Base-by-base conservation (phyloP, 2,888 invertebrate genomes). In the Athripsodes cinereus region DNA sequence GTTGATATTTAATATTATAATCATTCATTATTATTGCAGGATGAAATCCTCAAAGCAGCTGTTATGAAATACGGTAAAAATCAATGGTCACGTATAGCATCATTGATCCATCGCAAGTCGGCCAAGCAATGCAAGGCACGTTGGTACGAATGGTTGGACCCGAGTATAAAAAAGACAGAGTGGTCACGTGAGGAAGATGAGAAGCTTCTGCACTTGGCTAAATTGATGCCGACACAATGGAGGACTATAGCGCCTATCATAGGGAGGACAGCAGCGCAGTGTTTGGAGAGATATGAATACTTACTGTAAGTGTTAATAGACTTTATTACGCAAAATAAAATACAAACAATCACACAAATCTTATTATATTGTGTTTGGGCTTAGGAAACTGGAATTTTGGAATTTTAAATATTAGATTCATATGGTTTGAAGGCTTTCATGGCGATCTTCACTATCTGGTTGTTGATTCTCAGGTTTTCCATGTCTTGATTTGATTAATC, bases 51-150 rank as follows among this genome's bases (percentile, higher is more conserved):
- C 60, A 99, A 99, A 82, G 99, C 99, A 59, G 99, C 99, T 72
- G 99, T 99, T 59, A 99, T 99, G 99, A 99, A 99, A 89, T 99
- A 99, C 90, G 99, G 99, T 66, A 99, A 99, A 83, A 99, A 99
- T 72, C 98, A 99, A 72, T 99, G 99, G 99, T 96, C 96, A 55
- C 90, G 99, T 70, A 99, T 99, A 72, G 99, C 99, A 22, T 99
- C 99, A 0, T 74, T 99, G 59, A 79, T 99, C 26, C 99, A 99
- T 72, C 84, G 99, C 67, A 99, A 99, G 73, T 97, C 98, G 0
- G 97, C 99, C 0, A 99, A 99, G 72, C 99, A 99, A 73, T 99
- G 99, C 76, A 99, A 99, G 74, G 96, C 97, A 18, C 86, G 98
- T 66, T 98, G 97, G 98, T 97, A 94, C 73, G 99, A 99, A 70